Conservation (phyloP, 2,888 invertebrate species). For the Cremastinae sp. region DNA sequence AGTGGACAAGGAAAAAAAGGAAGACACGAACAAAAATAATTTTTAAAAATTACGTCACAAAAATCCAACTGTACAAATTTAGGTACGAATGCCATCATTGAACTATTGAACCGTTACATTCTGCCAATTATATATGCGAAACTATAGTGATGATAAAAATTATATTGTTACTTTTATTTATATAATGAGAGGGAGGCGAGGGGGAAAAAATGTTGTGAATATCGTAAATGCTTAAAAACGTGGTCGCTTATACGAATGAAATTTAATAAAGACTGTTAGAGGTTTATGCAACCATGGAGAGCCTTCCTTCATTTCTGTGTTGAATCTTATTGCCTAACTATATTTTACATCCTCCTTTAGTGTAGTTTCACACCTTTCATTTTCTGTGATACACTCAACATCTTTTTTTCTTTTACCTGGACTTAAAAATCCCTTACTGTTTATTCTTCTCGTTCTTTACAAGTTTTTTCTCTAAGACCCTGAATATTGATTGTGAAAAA, state of each 20-base stretch:
- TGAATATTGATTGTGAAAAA: slow-evolving; percentile 24
- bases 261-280: slow-evolving; percentile 80
- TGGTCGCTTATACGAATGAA: slow-evolving; percentile 70
- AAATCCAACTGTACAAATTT: slow-evolving; percentile 76
- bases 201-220: slow-evolving; percentile 71
- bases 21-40: slow-evolving; percentile 19
- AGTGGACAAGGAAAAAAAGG: slow-evolving; percentile 22
- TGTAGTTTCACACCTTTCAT: neutral
- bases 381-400: neutral
- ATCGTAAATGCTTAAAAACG: slow-evolving; percentile 62
- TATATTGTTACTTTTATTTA: slow-evolving; percentile 76
- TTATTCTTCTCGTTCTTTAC: slow-evolving; percentile 17
- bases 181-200: slow-evolving; percentile 69
- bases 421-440: neutral
- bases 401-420: neutral
- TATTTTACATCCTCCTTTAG: slow-evolving; percentile 36
- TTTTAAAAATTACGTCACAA: slow-evolving; percentile 44
- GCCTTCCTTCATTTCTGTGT: slow-evolving; percentile 19
- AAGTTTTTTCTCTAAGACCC: slow-evolving; percentile 21
- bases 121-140: slow-evolving; percentile 74
- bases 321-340: slow-evolving; percentile 21
- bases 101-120: slow-evolving; percentile 74
- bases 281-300: slow-evolving; percentile 67
- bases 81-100: slow-evolving; percentile 68
- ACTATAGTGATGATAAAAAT: slow-evolving; percentile 73